Evolutionary conservation across 2,797 vertebrate species (phyloP), one percentile per base, ranked within the genome.

Genomic region (Neosilurus mollespiculum): DNA sequence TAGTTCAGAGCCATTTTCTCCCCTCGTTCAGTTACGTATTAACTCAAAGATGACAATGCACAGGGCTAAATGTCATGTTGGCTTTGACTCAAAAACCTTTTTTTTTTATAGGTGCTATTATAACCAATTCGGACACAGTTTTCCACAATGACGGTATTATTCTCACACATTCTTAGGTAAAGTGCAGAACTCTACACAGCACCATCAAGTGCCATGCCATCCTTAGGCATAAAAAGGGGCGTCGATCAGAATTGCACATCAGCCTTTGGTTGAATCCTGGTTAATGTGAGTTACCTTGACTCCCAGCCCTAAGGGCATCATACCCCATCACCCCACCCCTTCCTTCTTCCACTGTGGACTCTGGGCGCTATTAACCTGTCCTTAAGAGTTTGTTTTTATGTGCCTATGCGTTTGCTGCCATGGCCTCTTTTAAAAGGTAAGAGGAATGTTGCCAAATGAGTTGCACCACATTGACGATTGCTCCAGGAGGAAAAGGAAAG

Each of bases 381-480:
- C 88, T 86, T 83, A 83, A 89, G 88, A 89, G 89, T 90, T 88
- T 87, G 90, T 87, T 88, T 91, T 88, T 88, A 88, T 86, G 86
- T 87, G 88, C 85, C 77, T 88, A 83, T 85, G 79, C 65, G 70
- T 85, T 86, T 80, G 71, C 85, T 89, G 88, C 89, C 89, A 88
- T 88, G 81, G 85, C 87, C 84, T 84, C 88, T 83, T 88, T 89
- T 80, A 88, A 90, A 92, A 90, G 87, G 87, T 86, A 88, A 81
- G 79, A 89, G 88, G 85, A 90, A 89, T 90, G 85, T 81, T 87
- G 85, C 90, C 90, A 87, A 86, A 88, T 69, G 8, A 66, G 90
- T 90, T 90, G 93, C 93, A 91, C 80, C 87, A 91, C 76, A 71
- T 80, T 90, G 88, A 88, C 89, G 86, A 88, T 89, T 82, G 81